Conservation (phyloP, 2,113 vertebrate genomes). For the Psophia crepitans region DNA sequence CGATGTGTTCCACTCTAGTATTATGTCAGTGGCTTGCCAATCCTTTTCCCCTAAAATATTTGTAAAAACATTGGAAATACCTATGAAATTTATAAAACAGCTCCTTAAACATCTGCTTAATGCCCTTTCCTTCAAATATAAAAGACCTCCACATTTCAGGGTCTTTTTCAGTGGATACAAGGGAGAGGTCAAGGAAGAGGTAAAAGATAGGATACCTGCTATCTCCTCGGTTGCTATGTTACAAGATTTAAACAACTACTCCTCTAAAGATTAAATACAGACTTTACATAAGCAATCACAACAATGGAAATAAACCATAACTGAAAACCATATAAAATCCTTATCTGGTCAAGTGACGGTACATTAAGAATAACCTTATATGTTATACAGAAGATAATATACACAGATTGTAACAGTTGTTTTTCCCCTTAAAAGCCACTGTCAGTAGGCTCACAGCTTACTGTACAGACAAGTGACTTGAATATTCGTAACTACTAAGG, state of each 20-base stretch:
- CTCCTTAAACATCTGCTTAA: slow-evolving; percentile 64
- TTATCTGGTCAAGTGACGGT: not conserved
- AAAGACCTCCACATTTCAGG: not conserved
- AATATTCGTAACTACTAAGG: not conserved
- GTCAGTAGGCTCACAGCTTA: not conserved
- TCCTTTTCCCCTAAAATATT: slow-evolving; percentile 37
- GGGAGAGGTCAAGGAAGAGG: not conserved
- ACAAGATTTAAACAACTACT: not conserved
- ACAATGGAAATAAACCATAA: not conserved
- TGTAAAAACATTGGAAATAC: slow-evolving; percentile 55
- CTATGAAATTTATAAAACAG: slow-evolving; percentile 58
- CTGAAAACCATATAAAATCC: slow-evolving; percentile 27
- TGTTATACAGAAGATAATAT: slow-evolving; percentile 39
- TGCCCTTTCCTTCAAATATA: slow-evolving; percentile 48
- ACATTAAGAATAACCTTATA: slow-evolving; percentile 23
- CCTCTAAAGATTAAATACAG: slow-evolving; percentile 35
- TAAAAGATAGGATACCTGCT: not conserved
- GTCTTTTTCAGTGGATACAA: not conserved
- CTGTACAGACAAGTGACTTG: not conserved
- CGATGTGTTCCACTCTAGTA: not conserved
- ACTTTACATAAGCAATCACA: slow-evolving; percentile 34
- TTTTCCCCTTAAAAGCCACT: slow-evolving; percentile 24
- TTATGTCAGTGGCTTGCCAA: slow-evolving; percentile 16
- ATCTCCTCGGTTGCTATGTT: not conserved
- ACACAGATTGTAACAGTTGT: not conserved